phyloP scores from a whole-genome alignment of 2,113 vertebrate genomes.

The Malurus alboscapulatus region DNA sequence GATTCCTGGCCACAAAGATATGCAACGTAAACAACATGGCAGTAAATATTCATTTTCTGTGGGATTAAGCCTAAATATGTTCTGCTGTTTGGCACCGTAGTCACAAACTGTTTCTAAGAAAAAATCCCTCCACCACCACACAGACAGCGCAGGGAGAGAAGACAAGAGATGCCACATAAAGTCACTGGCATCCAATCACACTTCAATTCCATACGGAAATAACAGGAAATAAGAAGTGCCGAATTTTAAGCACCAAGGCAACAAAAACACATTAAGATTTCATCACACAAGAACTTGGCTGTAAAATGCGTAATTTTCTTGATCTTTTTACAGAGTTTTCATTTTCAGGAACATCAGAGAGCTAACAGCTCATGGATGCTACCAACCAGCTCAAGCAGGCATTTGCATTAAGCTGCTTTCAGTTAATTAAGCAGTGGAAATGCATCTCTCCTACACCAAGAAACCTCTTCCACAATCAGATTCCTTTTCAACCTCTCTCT shows the following conservation, averaged over 20 bases:
- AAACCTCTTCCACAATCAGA: not conserved
- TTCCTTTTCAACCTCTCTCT: not conserved
- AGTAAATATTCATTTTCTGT: constrained; percentile 38
- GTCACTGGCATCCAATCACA: constrained; percentile 28
- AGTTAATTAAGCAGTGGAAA: constrained; percentile 51
- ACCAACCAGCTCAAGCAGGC: constrained; percentile 30
- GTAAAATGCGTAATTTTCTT: constrained; percentile 44
- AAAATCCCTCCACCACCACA: not conserved
- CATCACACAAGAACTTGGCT: constrained; percentile 46
- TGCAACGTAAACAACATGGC: not conserved
- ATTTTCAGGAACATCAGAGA: constrained; percentile 61
- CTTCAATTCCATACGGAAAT: constrained; percentile 52
- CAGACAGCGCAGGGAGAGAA: not conserved
- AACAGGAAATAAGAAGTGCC: constrained; percentile 34
- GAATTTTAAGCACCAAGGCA: constrained; percentile 50
- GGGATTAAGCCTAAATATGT: constrained; percentile 39
- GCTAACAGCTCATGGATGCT: constrained; percentile 53
- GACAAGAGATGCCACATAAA: constrained; percentile 25
- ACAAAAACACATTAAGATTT: constrained; percentile 60
- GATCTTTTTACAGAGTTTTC: constrained; percentile 53
- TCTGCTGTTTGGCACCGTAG: not conserved
- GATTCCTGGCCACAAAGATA: not conserved
- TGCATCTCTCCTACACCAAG: not conserved
- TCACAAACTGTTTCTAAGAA: constrained; percentile 5
- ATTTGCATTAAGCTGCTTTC: constrained; percentile 48